Percentiles rank a stretch among this genome's conserved stretches.
Evolutionary conservation across 2,113 vertebrate species (phyloP).

Genomic region (Neodontobutis hainanensis): DNA sequence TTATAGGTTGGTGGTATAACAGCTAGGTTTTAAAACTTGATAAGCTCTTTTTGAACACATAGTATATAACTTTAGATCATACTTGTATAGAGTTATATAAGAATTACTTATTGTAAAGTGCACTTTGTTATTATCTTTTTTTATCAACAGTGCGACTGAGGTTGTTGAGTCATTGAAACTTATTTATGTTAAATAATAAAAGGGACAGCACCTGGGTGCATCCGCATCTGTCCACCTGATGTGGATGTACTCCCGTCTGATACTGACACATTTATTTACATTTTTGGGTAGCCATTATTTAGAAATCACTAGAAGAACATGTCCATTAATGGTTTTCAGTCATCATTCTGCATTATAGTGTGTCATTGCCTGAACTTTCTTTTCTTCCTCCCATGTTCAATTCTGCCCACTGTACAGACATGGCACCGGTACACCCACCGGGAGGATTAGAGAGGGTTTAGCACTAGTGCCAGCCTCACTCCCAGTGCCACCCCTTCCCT

Average conservation of each 20-base stretch:
- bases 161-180: too few species aligned
- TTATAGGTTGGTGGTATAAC: background rate
- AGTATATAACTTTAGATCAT: too few species aligned
- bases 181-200: too few species aligned
- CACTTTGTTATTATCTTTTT: too few species aligned
- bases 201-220: too few species aligned
- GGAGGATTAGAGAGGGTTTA: conserved; percentile 73
- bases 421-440: conserved; percentile 68
- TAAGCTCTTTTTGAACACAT: too few species aligned
- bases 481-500: conserved; percentile 68
- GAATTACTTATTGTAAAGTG: too few species aligned
- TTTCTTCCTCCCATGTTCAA: conserved; percentile 40
- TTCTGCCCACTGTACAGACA: conserved; percentile 45
- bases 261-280: too few species aligned
- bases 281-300: background rate
- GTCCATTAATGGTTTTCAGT: conserved; percentile 25
- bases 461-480: conserved; percentile 62
- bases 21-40: background rate
- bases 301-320: conserved; percentile 9
- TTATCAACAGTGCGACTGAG: too few species aligned
- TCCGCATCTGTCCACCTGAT: too few species aligned
- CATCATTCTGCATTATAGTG: conserved; percentile 35
- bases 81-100: too few species aligned
- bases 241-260: too few species aligned
- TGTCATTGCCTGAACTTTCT: conserved; percentile 51